These are phyloP conservation scores for Thamnaconus septentrionalis DNA, from an alignment of 2,113 vertebrate genomes.

Conservation along the genomic window DNA sequence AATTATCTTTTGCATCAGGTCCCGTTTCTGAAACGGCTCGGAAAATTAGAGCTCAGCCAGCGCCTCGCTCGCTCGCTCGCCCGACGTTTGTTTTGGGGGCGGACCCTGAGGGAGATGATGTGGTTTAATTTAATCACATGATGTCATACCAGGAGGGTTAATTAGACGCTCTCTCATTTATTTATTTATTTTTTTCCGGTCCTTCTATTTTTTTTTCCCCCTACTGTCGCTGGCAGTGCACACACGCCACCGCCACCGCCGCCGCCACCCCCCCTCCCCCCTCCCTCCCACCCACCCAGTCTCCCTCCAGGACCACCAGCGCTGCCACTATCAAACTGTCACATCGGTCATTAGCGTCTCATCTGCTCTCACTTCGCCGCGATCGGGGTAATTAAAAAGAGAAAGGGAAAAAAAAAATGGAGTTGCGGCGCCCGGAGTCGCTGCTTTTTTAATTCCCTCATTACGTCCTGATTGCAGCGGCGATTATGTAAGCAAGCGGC, in stretches of 20 bases:
- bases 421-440: constrained; percentile 44
- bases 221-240: constrained; percentile 67
- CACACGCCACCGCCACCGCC: too few species aligned
- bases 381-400: constrained; percentile 52
- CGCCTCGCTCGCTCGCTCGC: constrained; percentile 84
- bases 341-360: constrained; percentile 65
- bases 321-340: constrained; percentile 78
- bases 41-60: constrained; percentile 96
- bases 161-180: constrained; percentile 81
- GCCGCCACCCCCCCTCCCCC: too few species aligned
- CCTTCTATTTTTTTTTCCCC: too few species aligned
- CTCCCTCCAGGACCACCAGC: constrained; percentile 75
- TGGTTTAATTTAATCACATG: constrained; percentile 94
- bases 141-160: constrained; percentile 91
- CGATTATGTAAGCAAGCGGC: constrained; percentile 58
- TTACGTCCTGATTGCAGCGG: constrained; percentile 52
- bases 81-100: constrained; percentile 87
- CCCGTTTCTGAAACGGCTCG: constrained; percentile 84
- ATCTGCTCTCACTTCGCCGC: constrained; percentile 18
- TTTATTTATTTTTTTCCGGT: constrained; percentile 69
- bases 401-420: constrained; percentile 16
- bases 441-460: constrained; percentile 37
- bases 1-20: constrained; percentile 94
- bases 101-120: constrained; percentile 84
- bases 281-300: constrained; percentile 51